phyloP scores from a whole-genome alignment of 2,797 vertebrate genomes.

The Chanos chanos region DNA sequence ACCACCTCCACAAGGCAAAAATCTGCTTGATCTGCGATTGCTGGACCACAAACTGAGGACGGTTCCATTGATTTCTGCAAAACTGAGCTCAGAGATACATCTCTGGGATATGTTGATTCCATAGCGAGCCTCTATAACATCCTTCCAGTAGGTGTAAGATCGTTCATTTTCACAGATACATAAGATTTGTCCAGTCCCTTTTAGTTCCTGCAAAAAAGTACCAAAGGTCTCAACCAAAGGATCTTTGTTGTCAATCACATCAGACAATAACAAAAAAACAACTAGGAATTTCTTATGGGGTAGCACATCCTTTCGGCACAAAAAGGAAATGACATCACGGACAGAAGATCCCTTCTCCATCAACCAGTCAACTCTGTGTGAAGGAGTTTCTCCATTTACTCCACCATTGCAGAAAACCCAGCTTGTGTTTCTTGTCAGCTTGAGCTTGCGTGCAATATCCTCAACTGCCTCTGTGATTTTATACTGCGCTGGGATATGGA shows the following conservation, averaged over 20 bases:
- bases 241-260: slow-evolving; percentile 58
- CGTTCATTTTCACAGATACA: slow-evolving; percentile 60
- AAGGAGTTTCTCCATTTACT: slow-evolving; percentile 40
- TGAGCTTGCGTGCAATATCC: slow-evolving; percentile 53
- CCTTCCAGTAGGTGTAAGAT: slow-evolving; percentile 55
- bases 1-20: slow-evolving; percentile 52
- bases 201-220: slow-evolving; percentile 60
- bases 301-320: slow-evolving; percentile 60
- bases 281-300: slow-evolving; percentile 60
- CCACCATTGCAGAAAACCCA: slow-evolving; percentile 70
- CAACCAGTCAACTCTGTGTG: slow-evolving; percentile 56
- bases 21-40: slow-evolving; percentile 53
- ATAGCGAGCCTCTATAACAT: slow-evolving; percentile 46
- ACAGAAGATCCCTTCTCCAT: slow-evolving; percentile 60
- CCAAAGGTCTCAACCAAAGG: slow-evolving; percentile 64
- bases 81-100: slow-evolving; percentile 62
- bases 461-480: slow-evolving; percentile 63
- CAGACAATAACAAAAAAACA: slow-evolving; percentile 62
- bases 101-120: slow-evolving; percentile 46
- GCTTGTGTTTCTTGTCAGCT: slow-evolving; percentile 59
- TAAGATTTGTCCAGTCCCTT: slow-evolving; percentile 57
- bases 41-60: slow-evolving; percentile 61
- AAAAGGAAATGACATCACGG: slow-evolving; percentile 62
- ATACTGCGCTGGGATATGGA: slow-evolving; percentile 53
- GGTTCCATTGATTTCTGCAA: slow-evolving; percentile 64